phyloP scores from a whole-genome alignment of 2,888 invertebrate species.

The Strigamia crassipes region DNA sequence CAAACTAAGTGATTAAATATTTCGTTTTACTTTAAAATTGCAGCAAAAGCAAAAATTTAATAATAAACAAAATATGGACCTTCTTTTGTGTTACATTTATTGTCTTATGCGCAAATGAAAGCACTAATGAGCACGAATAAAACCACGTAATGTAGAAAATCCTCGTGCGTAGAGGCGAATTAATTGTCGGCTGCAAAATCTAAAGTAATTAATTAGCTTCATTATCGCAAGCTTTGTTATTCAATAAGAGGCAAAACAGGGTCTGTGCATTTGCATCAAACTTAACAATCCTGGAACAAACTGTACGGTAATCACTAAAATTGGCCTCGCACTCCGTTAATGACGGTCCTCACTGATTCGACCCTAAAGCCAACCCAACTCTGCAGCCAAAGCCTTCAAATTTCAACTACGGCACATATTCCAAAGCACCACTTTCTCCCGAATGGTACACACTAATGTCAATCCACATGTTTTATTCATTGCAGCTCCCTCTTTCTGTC shows the following conservation, averaged over 20 bases:
- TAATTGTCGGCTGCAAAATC: slow-evolving; percentile 31
- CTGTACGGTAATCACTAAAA: not conserved
- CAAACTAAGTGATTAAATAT: not conserved
- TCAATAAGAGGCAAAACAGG: slow-evolving; percentile 12
- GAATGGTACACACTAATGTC: slow-evolving; percentile 35
- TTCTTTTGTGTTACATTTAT: not conserved
- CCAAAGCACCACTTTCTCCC: slow-evolving; percentile 18
- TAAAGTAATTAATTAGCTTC: slow-evolving; percentile 31
- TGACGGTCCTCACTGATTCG: slow-evolving; percentile 6
- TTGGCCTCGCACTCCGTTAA: not conserved
- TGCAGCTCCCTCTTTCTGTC: not conserved
- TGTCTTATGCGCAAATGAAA: not conserved
- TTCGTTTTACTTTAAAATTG: not conserved
- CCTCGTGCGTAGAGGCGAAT: not conserved
- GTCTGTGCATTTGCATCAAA: slow-evolving; percentile 5
- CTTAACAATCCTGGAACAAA: slow-evolving; percentile 29
- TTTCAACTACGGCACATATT: not conserved
- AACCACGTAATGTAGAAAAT: not conserved
- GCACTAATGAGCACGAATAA: slow-evolving; percentile 32
- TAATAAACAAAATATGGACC: not conserved
- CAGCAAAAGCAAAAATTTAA: not conserved
- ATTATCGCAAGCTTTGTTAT: slow-evolving; percentile 27
- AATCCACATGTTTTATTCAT: slow-evolving; percentile 33
- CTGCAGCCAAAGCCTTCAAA: not conserved
- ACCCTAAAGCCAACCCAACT: not conserved